Percentiles rank a stretch among this genome's conserved stretches.
phyloP scores from a whole-genome alignment of 2,888 invertebrate genomes.

The Phoronis australis region DNA sequence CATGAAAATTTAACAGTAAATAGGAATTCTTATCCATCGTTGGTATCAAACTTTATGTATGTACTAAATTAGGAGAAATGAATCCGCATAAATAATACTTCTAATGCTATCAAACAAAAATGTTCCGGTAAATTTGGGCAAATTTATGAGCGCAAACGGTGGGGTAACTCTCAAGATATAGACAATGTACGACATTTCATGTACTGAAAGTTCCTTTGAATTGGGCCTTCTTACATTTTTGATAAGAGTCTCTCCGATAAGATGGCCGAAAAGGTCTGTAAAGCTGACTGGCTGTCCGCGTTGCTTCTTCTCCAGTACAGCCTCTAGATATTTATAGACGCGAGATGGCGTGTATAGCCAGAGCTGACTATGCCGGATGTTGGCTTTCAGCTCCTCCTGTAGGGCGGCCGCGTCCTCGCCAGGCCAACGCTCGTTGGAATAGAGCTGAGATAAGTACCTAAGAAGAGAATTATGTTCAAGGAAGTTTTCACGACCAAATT shows the following conservation, averaged over 20 bases:
- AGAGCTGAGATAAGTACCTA: slow-evolving; percentile 54
- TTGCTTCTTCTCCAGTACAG: slow-evolving; percentile 46
- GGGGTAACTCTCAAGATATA: too few species aligned
- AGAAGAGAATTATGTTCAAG: background rate
- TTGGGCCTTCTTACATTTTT: slow-evolving; percentile 39
- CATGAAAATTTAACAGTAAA: too few species aligned
- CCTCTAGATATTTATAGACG: slow-evolving; percentile 40
- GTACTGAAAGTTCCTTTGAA: too few species aligned
- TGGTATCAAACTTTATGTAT: too few species aligned
- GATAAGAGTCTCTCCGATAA: slow-evolving; percentile 53
- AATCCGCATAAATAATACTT: too few species aligned
- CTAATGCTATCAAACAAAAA: too few species aligned
- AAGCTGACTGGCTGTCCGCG: slow-evolving; percentile 55
- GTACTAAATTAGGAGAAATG: too few species aligned
- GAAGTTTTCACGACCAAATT: too few species aligned
- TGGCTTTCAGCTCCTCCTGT: slow-evolving; percentile 46
- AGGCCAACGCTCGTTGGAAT: slow-evolving; percentile 53
- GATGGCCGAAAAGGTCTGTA: slow-evolving; percentile 55
- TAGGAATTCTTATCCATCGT: too few species aligned
- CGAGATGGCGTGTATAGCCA: slow-evolving; percentile 41
- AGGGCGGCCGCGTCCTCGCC: slow-evolving; percentile 44
- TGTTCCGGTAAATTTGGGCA: too few species aligned
- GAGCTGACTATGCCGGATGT: slow-evolving; percentile 47
- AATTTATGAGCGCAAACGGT: too few species aligned
- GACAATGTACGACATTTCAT: too few species aligned